phyloP scores from a whole-genome alignment of 2,797 vertebrate species.

The Dendrocincla tyrannina region DNA sequence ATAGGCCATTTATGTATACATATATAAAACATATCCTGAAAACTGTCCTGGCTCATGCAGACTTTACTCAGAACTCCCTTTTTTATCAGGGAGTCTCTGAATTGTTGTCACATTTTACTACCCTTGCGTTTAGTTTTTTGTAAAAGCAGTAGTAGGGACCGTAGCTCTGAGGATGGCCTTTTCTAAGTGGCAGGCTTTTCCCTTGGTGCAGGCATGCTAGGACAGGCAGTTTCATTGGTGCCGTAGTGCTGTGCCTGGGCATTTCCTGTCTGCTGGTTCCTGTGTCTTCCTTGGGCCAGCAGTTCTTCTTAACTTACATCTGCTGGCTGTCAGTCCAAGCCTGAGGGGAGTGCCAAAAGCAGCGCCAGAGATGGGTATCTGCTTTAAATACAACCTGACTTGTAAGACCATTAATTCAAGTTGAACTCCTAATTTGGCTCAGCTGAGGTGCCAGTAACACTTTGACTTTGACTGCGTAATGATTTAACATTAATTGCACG shows the following conservation, averaged over 20 bases:
- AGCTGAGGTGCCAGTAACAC: not conserved
- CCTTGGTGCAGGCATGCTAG: fast-evolving
- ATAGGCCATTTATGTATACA: too few species aligned
- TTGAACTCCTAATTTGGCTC: not conserved
- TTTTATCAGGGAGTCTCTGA: not conserved
- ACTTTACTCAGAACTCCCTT: not conserved
- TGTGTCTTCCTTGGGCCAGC: not conserved
- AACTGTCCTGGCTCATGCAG: not conserved
- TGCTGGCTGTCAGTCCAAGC: not conserved
- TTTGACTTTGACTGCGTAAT: not conserved
- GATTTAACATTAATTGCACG: not conserved
- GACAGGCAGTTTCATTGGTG: not conserved
- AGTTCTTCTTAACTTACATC: not conserved
- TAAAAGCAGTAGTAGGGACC: not conserved
- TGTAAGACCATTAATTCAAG: not conserved
- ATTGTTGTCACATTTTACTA: not conserved
- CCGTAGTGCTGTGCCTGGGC: not conserved
- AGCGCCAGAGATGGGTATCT: not conserved
- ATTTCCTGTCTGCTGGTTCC: not conserved
- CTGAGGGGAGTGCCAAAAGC: not conserved
- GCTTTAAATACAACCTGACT: not conserved
- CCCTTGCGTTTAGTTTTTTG: not conserved
- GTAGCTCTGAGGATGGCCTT: fast-evolving
- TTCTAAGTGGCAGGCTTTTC: not conserved
- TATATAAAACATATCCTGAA: not conserved